Base-by-base conservation (phyloP, 2,797 vertebrate species). In the Rhinella marina region DNA sequence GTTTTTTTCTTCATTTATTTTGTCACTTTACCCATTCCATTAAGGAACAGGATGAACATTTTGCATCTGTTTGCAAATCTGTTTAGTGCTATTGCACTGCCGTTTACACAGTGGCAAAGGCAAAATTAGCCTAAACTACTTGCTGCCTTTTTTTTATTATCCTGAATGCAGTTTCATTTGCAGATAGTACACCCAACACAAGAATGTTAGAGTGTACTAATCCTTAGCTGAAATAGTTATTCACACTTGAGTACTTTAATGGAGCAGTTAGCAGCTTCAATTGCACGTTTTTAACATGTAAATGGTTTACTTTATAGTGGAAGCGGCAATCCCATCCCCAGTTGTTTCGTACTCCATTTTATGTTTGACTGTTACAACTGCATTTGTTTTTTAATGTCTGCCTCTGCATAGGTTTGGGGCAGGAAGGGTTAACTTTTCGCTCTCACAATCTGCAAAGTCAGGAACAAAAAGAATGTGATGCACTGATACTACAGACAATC, bases 11-110 rank as follows among this genome's bases (percentile, higher is more conserved):
- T 61, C 64, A 52, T 88, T 85, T 88, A 88, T 88, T 89, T 86
- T 89, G 88, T 89, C 88, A 76, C 84, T 86, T 88, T 89, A 89
- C 88, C 88, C 88, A 89, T 89, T 86, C 88, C 88, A 89, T 89
- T 89, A 89, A 89, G 84, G 61, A 86, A 68, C 41, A 61, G 66
- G 70, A 89, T 81, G 84, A 86, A 89, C 88, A 89, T 89, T 89
- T 89, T 86, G 84, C 88, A 89, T 89, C 88, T 89, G 88, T 89
- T 86, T 86, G 84, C 84, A 89, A 89, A 89, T 86, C 88, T 89
- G 88, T 89, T 88, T 88, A 88, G 88, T 72, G 73, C 83, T 86
- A 66, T 62, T 62, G 79, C 78, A 66, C 78, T 88, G 88, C 73
- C 78, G 73, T 86, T 89, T 89, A 82, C 79, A 89, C 84, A 89